Conservation (phyloP, 2,888 invertebrate species). For the Nipponacmea schrenckii region DNA sequence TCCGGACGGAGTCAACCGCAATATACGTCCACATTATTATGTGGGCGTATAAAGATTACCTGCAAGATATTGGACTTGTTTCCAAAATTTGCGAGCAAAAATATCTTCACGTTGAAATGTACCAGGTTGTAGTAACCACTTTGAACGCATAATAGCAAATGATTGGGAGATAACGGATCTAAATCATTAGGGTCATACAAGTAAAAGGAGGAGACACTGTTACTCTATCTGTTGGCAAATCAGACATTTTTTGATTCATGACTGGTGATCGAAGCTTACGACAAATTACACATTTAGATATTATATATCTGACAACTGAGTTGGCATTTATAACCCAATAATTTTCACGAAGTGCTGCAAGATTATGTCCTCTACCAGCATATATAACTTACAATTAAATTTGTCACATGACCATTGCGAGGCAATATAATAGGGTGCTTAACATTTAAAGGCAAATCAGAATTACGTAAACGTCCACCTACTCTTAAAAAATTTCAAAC, state of each 20-base stretch:
- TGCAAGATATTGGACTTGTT: too few species aligned
- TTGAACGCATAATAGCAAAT: too few species aligned
- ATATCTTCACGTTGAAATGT: too few species aligned
- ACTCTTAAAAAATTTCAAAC: neutral
- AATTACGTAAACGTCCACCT: neutral
- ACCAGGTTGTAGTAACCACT: too few species aligned
- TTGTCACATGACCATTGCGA: neutral
- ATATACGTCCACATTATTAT: too few species aligned
- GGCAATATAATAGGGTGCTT: neutral
- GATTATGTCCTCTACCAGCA: neutral
- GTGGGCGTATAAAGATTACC: too few species aligned
- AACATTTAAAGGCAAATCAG: neutral
- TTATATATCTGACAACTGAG: neutral
- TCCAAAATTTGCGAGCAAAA: too few species aligned
- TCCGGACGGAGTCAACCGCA: too few species aligned
- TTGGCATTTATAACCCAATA: neutral
- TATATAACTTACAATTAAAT: neutral
- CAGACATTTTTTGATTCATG: neutral
- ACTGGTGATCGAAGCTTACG: neutral
- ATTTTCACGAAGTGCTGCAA: neutral
- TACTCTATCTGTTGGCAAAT: too few species aligned
- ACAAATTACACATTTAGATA: neutral
- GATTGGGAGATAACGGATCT: too few species aligned
- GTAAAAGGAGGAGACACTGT: constrained; percentile 21
- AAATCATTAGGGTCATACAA: too few species aligned